Evolutionary conservation across 2,797 vertebrate genomes (phyloP), one percentile per base, ranked within the genome.

Genomic region (Cryptoblepharus egeriae): DNA sequence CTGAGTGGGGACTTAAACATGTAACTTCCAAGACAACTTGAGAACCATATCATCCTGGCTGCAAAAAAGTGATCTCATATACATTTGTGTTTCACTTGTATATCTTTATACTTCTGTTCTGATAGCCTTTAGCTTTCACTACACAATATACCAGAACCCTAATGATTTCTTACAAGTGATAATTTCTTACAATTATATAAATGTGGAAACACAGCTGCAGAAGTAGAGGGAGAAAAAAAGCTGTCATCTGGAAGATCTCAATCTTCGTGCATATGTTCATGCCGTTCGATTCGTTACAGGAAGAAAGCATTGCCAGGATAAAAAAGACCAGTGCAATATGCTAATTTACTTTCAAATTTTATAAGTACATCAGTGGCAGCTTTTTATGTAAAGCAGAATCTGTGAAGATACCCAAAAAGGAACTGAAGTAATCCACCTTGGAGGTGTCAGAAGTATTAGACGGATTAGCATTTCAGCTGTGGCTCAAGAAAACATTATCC

Each of bases 331-430:
- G 82, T 60, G 69, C 85, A 70, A 88, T 89, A 87, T 88, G 88
- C 88, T 91, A 92, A 93, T 92, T 83, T 88, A 52, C 79, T 86
- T 85, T 91, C 90, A 90, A 88, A 90, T 77, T 85, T 90, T 77
- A 90, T 91, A 90, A 90, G 87, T 79, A 74, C 71, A 89, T 88
- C 87, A 91, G 80, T 57, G 0, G 0, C 80, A 76, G 82, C 81
- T 73, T 86, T 93, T 90, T 86, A 90, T 86, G 88, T 87, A 89
- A 90, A 91, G 81, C 77, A 87, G 87, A 89, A 87, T 75, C 88
- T 87, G 73, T 86, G 85, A 91, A 90, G 85, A 65, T 81, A 90
- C 87, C 55, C 84, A 87, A 86, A 87, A 87, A 92, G 85, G 85
- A 91, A 90, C 91, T 91, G 87, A 78, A 90, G 84, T 91, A 91